phyloP scores from a whole-genome alignment of 1,140 invertebrate genomes.

The Ceratosolen solmsi region DNA sequence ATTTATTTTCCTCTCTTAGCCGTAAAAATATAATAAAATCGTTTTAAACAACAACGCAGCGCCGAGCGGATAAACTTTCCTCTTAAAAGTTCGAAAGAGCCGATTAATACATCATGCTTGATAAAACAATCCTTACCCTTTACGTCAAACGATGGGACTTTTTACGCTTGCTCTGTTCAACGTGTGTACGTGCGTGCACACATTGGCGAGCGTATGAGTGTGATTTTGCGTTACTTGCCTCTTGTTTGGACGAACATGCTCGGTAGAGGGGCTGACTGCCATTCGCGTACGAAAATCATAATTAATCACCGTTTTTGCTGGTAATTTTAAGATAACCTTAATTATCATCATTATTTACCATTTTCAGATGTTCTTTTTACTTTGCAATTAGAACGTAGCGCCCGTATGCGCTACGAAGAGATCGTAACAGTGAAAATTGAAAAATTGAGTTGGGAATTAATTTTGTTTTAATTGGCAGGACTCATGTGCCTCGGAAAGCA shows the following conservation, averaged over 20 bases:
- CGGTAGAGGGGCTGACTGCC: not conserved
- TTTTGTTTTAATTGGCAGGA: conserved; percentile 17
- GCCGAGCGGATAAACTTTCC: not conserved
- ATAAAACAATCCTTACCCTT: not conserved
- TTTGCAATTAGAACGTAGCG: not conserved
- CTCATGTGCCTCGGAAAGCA: not conserved
- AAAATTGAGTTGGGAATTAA: conserved; percentile 18
- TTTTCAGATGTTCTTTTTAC: not conserved
- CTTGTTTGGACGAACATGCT: conserved; percentile 14
- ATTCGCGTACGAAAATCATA: not conserved
- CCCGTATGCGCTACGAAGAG: not conserved
- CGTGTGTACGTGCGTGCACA: not conserved
- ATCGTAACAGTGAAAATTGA: not conserved
- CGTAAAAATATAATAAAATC: not conserved
- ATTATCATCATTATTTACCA: conserved; percentile 12
- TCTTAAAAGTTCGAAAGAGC: not conserved
- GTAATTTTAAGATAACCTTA: conserved; percentile 17
- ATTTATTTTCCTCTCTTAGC: not conserved
- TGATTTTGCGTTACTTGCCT: not conserved
- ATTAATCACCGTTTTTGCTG: conserved; percentile 11
- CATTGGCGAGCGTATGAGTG: not conserved
- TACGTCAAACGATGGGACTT: not conserved
- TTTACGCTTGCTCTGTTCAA: not conserved
- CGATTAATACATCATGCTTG: not conserved
- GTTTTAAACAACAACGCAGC: not conserved